Conservation (phyloP, 2,888 invertebrate genomes). For the Archips xylosteana region DNA sequence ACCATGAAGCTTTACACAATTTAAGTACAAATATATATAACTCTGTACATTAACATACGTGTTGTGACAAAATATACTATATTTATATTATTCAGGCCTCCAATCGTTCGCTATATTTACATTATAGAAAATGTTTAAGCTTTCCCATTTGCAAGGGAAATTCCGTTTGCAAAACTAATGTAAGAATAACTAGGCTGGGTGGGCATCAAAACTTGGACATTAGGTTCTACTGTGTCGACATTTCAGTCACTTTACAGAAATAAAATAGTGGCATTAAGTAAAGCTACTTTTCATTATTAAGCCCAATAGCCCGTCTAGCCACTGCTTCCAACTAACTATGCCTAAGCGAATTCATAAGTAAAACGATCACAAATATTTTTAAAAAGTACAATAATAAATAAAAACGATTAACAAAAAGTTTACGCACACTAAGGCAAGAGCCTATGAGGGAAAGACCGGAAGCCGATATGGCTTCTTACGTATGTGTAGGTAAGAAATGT, state of each 20-base stretch:
- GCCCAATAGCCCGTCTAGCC: slow-evolving; percentile 30
- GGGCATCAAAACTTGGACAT: slow-evolving; percentile 16
- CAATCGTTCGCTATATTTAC: slow-evolving; percentile 79
- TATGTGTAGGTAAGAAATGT: slow-evolving; percentile 21
- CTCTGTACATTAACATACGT: slow-evolving; percentile 66
- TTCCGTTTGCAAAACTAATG: slow-evolving; percentile 31
- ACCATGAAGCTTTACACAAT: slow-evolving; percentile 66
- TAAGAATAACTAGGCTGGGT: not conserved
- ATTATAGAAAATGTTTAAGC: slow-evolving; percentile 52
- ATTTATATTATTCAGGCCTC: slow-evolving; percentile 76
- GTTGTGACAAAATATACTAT: slow-evolving; percentile 77
- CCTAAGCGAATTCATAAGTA: slow-evolving; percentile 49
- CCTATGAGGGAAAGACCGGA: slow-evolving; percentile 47
- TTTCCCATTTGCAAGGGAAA: slow-evolving; percentile 28
- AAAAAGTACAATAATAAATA: slow-evolving; percentile 61
- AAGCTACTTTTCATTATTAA: slow-evolving; percentile 6
- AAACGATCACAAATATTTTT: slow-evolving; percentile 56
- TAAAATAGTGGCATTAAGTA: slow-evolving; percentile 19
- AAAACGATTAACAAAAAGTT: slow-evolving; percentile 57
- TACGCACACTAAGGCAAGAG: slow-evolving; percentile 57
- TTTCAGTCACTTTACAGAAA: not conserved
- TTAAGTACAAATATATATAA: slow-evolving; percentile 70
- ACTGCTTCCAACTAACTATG: slow-evolving; percentile 36
- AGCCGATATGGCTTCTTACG: slow-evolving; percentile 17
- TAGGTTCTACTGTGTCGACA: not conserved